Conservation (phyloP, 2,113 vertebrate genomes). For the Manacus vitellinus region DNA sequence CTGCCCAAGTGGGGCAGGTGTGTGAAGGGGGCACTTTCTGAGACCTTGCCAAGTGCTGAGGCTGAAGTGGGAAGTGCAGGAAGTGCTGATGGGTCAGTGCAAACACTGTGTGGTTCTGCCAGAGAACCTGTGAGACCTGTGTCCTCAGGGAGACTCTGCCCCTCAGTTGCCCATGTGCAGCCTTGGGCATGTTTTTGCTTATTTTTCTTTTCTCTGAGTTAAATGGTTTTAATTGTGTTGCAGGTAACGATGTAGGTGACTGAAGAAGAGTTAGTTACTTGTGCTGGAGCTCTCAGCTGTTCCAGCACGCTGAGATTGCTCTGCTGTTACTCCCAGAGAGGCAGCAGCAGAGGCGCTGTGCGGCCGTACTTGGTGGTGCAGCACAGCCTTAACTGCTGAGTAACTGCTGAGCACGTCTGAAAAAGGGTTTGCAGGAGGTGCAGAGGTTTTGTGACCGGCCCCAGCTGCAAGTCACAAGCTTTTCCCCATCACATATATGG, state of each 20-base stretch:
- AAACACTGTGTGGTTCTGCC: not conserved
- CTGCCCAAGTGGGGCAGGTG: rapidly evolving
- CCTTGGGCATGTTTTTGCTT: not conserved
- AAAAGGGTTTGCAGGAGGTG: not conserved
- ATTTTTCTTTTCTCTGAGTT: not conserved
- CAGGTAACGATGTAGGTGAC: not conserved
- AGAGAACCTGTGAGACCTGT: rapidly evolving
- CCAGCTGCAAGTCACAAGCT: not conserved
- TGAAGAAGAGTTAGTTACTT: not conserved
- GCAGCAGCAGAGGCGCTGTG: constrained; percentile 2
- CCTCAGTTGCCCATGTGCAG: rapidly evolving
- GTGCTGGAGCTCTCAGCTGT: not conserved
- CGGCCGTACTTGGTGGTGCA: rapidly evolving
- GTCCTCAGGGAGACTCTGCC: not conserved
- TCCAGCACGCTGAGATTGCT: rapidly evolving
- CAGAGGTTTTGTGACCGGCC: not conserved
- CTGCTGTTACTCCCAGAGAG: rapidly evolving
- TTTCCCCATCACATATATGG: not conserved
- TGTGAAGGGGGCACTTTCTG: not conserved
- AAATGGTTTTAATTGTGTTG: not conserved
- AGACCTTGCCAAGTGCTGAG: not conserved
- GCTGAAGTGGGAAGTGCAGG: not conserved
- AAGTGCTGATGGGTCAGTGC: not conserved
- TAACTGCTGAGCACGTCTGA: not conserved
- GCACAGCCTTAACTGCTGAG: not conserved